Base-by-base conservation (phyloP, 1,140 invertebrate genomes). In the Drosophila bocki region DNA sequence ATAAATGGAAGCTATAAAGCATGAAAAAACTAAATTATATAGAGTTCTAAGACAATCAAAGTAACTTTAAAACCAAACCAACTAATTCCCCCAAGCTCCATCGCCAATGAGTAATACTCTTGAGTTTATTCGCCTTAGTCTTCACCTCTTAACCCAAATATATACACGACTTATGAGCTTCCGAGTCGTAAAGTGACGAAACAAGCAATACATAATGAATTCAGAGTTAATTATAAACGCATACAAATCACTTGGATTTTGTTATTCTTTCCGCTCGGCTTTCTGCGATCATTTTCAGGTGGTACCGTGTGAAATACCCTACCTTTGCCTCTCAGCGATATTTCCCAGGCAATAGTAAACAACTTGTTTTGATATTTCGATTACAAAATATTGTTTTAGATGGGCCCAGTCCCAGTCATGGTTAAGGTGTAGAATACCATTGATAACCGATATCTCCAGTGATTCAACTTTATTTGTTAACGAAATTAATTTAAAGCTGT, bases 121-220 rank as follows among this genome's bases (percentile, higher is more conserved):
- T 17, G 42, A 44, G 35, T 35, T 37, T 39, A 39, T 39, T 61
- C 57, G 51, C 75, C 59, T 61, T 63, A 12, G 35, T 57, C 35
- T 50, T 62, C 51, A 35, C 64, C 82, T 78, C 68, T 57, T 86
- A 86, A 82, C 68, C 78, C 68, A 85, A 72, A 86, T 82, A 59
- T 78, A 69, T 60, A 54, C 56, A 64, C 56, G 41, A 64, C 12
- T 44, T 29, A 9, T 8, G 60, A 50, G 44, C 42, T 63, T n/a
- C 33, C 39, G 32, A 65, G 26, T 44, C 15, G 17, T 47, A 58
- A 78, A 56, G n/a, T 68, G 32, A 62, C 76, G 48, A 78, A 77
- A 53, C 41, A 51, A 65, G 22, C 22, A 19, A 47, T 29, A 37
- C 60, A 45, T 39, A 68, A 65, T 68, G 64, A 68, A 68, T 68